Percentiles rank a stretch among this genome's conserved stretches.
phyloP scores from a whole-genome alignment of 2,113 vertebrate species.

The Tauraco erythrolophus region DNA sequence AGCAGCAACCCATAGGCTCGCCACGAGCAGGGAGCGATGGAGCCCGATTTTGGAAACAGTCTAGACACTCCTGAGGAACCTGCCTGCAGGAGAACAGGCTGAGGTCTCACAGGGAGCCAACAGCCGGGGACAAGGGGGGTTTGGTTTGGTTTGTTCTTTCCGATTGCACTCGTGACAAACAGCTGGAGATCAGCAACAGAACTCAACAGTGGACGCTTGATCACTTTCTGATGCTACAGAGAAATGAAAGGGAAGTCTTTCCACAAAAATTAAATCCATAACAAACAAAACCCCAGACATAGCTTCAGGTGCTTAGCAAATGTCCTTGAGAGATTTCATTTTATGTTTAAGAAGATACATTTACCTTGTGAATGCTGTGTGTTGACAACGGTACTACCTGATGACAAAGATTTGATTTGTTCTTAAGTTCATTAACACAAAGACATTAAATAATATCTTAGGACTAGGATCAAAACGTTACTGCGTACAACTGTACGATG shows the following conservation, averaged over 20 bases:
- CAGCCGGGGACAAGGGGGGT: neutral
- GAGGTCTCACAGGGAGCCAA: conserved; percentile 27
- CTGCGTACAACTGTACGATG: conserved; percentile 38
- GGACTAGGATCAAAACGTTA: conserved; percentile 64
- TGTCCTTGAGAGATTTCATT: conserved; percentile 67
- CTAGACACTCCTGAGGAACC: conserved; percentile 5
- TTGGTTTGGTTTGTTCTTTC: neutral
- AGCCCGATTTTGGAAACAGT: conserved; percentile 8
- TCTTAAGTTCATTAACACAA: conserved; percentile 78
- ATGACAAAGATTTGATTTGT: conserved; percentile 80
- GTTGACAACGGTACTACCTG: conserved; percentile 80
- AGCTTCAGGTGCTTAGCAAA: conserved; percentile 65
- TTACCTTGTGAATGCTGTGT: conserved; percentile 76
- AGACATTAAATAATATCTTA: conserved; percentile 69
- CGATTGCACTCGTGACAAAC: neutral
- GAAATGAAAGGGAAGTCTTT: neutral
- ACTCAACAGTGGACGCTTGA: neutral
- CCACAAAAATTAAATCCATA: neutral
- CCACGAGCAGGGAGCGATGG: neutral
- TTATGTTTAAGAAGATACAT: conserved; percentile 77
- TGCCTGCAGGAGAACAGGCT: neutral
- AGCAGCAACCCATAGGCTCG: conserved; percentile 20
- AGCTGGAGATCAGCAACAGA: conserved; percentile 17
- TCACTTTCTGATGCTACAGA: conserved; percentile 10
- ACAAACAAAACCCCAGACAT: neutral